phyloP scores from a whole-genome alignment of 2,797 vertebrate species.

The Limosa lapponica region DNA sequence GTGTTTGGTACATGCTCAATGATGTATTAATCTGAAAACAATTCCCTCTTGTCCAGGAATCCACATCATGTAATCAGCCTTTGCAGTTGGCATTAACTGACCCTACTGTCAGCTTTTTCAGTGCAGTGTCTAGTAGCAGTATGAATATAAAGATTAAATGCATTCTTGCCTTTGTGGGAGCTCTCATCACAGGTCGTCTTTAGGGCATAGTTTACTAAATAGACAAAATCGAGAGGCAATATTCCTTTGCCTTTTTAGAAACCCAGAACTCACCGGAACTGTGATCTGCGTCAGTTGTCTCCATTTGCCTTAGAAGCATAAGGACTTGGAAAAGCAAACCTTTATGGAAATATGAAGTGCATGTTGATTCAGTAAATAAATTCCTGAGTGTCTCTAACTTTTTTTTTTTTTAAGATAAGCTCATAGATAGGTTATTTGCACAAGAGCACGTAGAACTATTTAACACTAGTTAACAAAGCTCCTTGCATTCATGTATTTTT shows the following conservation, averaged over 20 bases:
- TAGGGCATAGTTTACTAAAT: neutral
- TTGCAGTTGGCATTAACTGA: neutral
- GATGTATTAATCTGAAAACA: slow-evolving; percentile 24
- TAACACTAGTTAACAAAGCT: neutral
- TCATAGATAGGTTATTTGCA: neutral
- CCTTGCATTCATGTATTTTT: neutral
- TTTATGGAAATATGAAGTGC: neutral
- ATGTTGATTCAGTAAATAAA: neutral
- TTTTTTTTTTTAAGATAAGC: neutral
- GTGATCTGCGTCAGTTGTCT: neutral
- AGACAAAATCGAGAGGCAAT: neutral
- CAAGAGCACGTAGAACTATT: neutral
- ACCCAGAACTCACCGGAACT: neutral
- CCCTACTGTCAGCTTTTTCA: neutral
- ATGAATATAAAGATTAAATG: neutral
- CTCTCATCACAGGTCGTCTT: neutral
- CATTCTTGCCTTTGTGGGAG: neutral
- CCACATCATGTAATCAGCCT: neutral
- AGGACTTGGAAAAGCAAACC: neutral
- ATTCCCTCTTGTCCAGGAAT: neutral
- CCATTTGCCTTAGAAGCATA: neutral
- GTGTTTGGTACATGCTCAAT: neutral
- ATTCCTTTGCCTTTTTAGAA: neutral
- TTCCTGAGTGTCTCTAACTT: neutral
- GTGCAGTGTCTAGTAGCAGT: neutral